phyloP scores from a whole-genome alignment of 2,888 invertebrate genomes.

The Heteromurus nitidus region DNA sequence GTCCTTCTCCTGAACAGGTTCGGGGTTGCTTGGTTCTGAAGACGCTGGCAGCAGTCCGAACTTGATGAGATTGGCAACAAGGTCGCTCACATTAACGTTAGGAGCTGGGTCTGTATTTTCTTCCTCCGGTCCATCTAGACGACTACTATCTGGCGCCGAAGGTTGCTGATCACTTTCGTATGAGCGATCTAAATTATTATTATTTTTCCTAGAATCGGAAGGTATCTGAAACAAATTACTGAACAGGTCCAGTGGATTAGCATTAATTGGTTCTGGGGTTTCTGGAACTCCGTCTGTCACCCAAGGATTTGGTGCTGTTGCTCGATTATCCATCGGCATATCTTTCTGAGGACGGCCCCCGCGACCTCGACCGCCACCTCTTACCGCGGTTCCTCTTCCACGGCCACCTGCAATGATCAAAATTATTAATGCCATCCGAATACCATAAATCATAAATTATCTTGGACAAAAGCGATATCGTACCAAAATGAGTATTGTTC shows the following conservation, averaged over 20 bases:
- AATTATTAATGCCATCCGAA: background rate
- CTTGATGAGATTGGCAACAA: slow-evolving; percentile 89
- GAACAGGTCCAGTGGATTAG: slow-evolving; percentile 79
- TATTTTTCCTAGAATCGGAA: slow-evolving; percentile 23
- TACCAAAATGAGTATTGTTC: slow-evolving; percentile 41
- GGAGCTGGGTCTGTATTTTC: background rate
- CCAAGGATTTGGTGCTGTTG: slow-evolving; percentile 53
- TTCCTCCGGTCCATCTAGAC: background rate
- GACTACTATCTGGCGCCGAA: slow-evolving; percentile 43
- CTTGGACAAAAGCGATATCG: background rate
- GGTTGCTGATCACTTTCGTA: slow-evolving; percentile 68
- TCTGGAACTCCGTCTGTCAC: slow-evolving; percentile 11
- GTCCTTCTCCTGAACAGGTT: slow-evolving; percentile 72
- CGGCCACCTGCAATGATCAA: slow-evolving; percentile 35
- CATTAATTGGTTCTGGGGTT: slow-evolving; percentile 12
- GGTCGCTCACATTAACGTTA: slow-evolving; percentile 79
- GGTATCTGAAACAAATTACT: slow-evolving; percentile 81
- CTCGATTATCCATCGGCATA: background rate
- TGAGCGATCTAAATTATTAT: slow-evolving; percentile 40
- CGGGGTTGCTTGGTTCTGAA: too few species aligned
- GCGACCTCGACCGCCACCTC: slow-evolving; percentile 46
- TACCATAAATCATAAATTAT: background rate
- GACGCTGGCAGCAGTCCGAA: slow-evolving; percentile 83
- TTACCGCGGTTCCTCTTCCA: slow-evolving; percentile 36
- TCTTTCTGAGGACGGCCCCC: slow-evolving; percentile 39